Conservation (phyloP, 1,140 invertebrate genomes). For the Phenacoccus solenopsis region DNA sequence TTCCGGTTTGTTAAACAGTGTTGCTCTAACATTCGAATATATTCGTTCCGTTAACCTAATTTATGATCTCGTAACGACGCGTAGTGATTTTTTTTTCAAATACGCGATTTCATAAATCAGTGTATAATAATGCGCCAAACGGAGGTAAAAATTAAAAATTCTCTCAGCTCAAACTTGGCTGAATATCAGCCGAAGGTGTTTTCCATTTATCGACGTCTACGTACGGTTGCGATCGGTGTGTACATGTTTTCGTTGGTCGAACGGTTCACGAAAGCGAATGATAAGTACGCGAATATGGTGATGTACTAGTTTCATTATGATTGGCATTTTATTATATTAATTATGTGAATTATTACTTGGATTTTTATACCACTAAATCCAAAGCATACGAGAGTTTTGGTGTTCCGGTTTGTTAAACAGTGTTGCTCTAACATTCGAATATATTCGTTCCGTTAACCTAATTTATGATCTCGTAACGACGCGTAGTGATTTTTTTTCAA, state of each 20-base stretch:
- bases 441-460: not conserved
- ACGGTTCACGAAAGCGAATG: too few species aligned
- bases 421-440: not conserved
- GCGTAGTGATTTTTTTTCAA: not conserved
- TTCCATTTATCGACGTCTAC: not conserved
- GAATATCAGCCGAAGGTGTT: not conserved
- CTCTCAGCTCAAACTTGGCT: not conserved
- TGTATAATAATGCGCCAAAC: not conserved
- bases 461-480: not conserved
- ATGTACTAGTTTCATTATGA: not conserved
- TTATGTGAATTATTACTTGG: constrained; percentile 14
- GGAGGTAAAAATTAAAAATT: not conserved
- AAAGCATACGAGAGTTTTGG: not conserved
- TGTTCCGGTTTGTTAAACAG: not conserved
- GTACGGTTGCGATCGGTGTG: not conserved
- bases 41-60: not conserved
- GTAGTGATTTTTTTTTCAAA: too few species aligned
- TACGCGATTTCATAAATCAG: not conserved
- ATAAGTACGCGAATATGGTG: too few species aligned
- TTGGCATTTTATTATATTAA: not conserved
- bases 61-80: not conserved
- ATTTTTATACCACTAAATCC: not conserved
- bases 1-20: not conserved
- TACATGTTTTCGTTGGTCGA: not conserved
- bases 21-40: not conserved